Percentiles rank a stretch among this genome's conserved stretches.
These are phyloP conservation scores for Melipona quadrifasciata DNA, from an alignment of 1,140 invertebrate species.

Conservation along the genomic window DNA sequence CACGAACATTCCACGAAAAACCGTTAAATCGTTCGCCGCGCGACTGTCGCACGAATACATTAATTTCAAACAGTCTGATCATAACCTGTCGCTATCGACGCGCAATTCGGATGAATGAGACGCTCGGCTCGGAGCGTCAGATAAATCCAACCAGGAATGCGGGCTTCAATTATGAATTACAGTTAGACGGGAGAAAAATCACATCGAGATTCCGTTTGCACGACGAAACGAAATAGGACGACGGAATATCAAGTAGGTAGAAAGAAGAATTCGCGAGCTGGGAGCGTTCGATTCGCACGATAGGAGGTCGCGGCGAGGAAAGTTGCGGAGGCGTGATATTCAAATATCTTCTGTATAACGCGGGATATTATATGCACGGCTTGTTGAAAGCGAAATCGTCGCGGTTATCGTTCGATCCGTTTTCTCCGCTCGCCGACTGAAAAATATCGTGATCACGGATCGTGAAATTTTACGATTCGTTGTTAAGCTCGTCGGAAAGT, in stretches of 20 bases:
- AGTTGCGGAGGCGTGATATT: constrained; percentile 51
- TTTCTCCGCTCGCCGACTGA: too few relatives aligned
- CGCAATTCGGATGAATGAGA: constrained; percentile 18
- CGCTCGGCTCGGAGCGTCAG: not conserved
- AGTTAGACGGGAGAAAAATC: not conserved
- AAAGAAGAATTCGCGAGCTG: not conserved
- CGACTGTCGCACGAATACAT: constrained; percentile 70
- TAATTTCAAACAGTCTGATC: constrained; percentile 64
- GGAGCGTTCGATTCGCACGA: not conserved
- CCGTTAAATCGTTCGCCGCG: constrained; percentile 77
- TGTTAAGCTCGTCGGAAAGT: not conserved
- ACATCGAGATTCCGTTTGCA: not conserved
- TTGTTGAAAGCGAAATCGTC: constrained; percentile 60
- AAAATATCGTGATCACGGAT: not conserved
- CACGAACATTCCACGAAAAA: constrained; percentile 79
- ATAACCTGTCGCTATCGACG: not conserved
- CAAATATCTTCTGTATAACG: constrained; percentile 43
- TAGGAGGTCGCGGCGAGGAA: constrained; percentile 44
- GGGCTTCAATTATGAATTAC: not conserved
- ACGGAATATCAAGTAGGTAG: not conserved
- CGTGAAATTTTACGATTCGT: not conserved
- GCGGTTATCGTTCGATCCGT: constrained; percentile 14
- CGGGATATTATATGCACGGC: constrained; percentile 49
- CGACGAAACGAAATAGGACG: not conserved
- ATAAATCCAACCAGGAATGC: not conserved